A percentile compares a stretch with the other conserved stretches of the same genome.
Evolutionary conservation across 2,113 vertebrate species (phyloP).

Genomic region (Tiliqua scincoides): DNA sequence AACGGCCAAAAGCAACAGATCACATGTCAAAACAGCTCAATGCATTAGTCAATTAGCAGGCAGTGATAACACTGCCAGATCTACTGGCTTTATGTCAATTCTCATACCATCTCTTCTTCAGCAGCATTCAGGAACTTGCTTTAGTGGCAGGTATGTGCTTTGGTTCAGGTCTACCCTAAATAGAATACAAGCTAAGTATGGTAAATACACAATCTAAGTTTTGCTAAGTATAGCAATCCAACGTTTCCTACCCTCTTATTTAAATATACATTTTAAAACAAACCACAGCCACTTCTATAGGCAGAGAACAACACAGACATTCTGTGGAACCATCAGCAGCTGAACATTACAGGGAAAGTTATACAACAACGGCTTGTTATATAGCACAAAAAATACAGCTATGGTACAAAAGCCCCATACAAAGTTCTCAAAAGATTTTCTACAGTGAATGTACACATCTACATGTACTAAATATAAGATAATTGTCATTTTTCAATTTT

Average conservation of each 20-base stretch:
- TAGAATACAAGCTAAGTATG: constrained; percentile 2
- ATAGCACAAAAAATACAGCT: not conserved
- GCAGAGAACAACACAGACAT: not conserved
- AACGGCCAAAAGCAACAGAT: constrained; percentile 19
- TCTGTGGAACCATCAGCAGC: not conserved
- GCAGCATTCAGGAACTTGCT: not conserved
- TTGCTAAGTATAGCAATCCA: constrained; percentile 16
- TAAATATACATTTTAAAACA: constrained; percentile 28
- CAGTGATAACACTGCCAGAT: not conserved
- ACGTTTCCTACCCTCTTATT: constrained; percentile 24
- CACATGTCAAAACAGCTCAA: not conserved
- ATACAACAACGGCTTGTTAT: not conserved
- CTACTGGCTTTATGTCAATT: not conserved
- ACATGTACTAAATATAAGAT: not conserved
- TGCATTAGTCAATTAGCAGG: not conserved
- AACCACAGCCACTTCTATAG: not conserved
- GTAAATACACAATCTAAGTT: not conserved
- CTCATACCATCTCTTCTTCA: constrained; percentile 4
- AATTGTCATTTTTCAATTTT: not conserved
- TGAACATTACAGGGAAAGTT: constrained; percentile 12
- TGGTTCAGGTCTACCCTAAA: constrained; percentile 31
- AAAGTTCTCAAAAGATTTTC: not conserved
- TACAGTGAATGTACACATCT: not conserved
- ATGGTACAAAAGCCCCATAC: not conserved
- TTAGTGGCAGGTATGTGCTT: constrained; percentile 1